Base-by-base conservation (phyloP, 2,888 invertebrate genomes). In the Synergus itoensis region DNA sequence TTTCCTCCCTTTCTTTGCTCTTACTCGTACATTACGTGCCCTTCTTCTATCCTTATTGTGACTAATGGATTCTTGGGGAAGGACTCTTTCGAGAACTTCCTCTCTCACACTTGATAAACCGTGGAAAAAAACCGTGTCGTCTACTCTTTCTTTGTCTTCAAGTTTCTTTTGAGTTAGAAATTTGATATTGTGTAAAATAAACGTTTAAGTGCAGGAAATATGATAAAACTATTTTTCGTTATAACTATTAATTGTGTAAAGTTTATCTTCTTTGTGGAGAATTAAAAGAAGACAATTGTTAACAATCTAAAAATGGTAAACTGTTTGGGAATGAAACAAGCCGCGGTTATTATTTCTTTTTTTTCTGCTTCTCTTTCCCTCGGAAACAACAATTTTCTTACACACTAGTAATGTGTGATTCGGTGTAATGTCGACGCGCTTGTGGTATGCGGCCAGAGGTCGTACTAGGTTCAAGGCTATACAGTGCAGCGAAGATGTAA, bases 391-490 rank as follows among this genome's bases (percentile, higher is more conserved):
- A 73, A 73, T 73, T 73, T 64, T 53, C 53, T 73, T 67, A 14
- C 21, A 57, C 18, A 73, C 53, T 40, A 36, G 36, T 48, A 53
- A 73, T 36, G 53, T 73, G 53, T 73, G 53, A 73, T 73, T 73
- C 73, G 53, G 36, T 73, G 73, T 73, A 73, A 73, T 53, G 73
- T 57, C 48, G 53, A 73, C 53, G 73, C 8, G 73, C 53, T 16
- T 73, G 73, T 57, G 73, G 73, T 73, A 73, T 73, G 73, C 73
- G 73, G 73, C 53, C 73, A 53, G 73, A 73, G 73, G 73, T 73
- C 53, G 36, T 73, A 53, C 48, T n/a, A 53, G 53, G 73, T 73
- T 73, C 73, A 73, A 73, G 73, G 73, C 53, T 73, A 73, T 36
- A 57, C 73, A 28, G 73, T 28, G n/a, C 48, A 45, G 45, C 21